Conservation (phyloP, 2,113 vertebrate species). For the Ranitomeya variabilis region DNA sequence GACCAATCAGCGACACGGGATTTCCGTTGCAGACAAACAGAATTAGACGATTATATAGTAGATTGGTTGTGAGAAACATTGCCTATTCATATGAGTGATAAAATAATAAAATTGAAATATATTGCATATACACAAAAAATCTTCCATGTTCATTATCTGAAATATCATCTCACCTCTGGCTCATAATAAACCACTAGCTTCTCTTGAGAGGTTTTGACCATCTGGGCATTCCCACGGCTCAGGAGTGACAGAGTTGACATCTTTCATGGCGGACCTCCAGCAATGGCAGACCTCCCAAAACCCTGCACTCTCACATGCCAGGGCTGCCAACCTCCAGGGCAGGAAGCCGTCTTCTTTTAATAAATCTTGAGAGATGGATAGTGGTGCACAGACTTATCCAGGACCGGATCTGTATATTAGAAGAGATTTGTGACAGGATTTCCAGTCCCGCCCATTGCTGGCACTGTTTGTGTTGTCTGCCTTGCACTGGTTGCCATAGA, state of each 20-base stretch:
- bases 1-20: too few relatives aligned
- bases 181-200: constrained; percentile 78
- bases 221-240: constrained; percentile 73
- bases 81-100: too few relatives aligned
- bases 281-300: neutral
- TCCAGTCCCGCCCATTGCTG: constrained; percentile 9
- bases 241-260: constrained; percentile 74
- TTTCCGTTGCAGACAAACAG: too few relatives aligned
- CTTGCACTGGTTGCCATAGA: constrained; percentile 59
- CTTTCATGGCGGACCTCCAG: constrained; percentile 64
- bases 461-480: constrained; percentile 57
- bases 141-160: neutral
- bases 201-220: constrained; percentile 69
- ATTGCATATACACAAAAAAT: neutral
- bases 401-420: neutral
- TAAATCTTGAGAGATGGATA: neutral
- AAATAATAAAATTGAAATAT: too few relatives aligned
- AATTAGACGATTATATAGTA: too few relatives aligned
- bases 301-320: neutral
- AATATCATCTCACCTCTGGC: constrained; percentile 69
- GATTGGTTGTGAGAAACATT: too few relatives aligned
- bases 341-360: neutral
- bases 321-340: neutral
- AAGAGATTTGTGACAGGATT: neutral
- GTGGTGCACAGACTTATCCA: neutral